A percentile compares a stretch with the other conserved stretches of the same genome.
phyloP scores from a whole-genome alignment of 1,140 invertebrate species.

The Aphidius gifuensis region DNA sequence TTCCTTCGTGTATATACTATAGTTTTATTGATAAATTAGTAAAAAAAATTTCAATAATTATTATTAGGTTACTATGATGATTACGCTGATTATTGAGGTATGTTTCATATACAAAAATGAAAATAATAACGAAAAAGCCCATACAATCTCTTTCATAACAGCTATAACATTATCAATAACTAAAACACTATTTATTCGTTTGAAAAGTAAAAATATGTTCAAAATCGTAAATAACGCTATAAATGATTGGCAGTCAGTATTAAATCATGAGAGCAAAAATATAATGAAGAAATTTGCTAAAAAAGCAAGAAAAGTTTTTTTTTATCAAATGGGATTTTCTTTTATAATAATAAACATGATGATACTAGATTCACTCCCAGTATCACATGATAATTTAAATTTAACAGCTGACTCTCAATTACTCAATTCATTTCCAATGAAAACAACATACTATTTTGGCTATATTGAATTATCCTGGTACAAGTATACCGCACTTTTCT shows the following conservation, averaged over 20 bases:
- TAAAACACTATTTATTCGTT: constrained; percentile 5
- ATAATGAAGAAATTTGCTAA: constrained; percentile 23
- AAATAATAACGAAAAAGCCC: too few relatives aligned
- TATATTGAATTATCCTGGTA: background rate
- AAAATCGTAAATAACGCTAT: constrained; percentile 9
- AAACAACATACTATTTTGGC: constrained; percentile 23
- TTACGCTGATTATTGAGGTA: too few relatives aligned
- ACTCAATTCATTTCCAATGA: constrained; percentile 22
- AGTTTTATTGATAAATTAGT: too few relatives aligned
- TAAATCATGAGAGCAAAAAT: background rate
- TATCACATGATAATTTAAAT: too few relatives aligned
- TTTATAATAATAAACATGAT: too few relatives aligned
- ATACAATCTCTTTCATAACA: too few relatives aligned
- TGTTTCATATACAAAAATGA: too few relatives aligned
- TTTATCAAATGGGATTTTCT: constrained; percentile 13
- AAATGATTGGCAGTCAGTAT: constrained; percentile 12
- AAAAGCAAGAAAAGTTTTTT: constrained; percentile 15
- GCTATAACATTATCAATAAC: background rate
- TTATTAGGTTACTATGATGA: too few relatives aligned
- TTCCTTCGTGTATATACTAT: too few relatives aligned
- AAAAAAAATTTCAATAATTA: too few relatives aligned
- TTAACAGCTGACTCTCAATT: too few relatives aligned
- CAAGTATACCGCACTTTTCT: constrained; percentile 21
- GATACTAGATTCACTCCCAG: too few relatives aligned
- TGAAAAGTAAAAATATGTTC: constrained; percentile 6